Evolutionary conservation across 2,888 invertebrate genomes (phyloP).

Genomic region (Odontothrips loti): DNA sequence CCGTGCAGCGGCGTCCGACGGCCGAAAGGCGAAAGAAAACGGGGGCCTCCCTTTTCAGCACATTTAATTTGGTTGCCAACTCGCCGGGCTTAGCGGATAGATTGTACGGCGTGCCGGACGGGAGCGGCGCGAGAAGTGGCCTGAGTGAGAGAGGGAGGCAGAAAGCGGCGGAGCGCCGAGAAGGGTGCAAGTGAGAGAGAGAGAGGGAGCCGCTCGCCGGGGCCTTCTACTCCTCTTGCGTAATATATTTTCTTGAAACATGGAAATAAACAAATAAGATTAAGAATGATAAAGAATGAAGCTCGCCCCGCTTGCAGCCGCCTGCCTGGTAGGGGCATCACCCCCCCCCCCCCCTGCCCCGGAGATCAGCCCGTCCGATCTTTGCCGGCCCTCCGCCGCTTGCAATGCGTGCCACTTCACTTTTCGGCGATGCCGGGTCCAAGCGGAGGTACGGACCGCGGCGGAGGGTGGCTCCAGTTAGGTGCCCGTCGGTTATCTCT

Average conservation of each 20-base stretch:
- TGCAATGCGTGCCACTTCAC: too few relatives aligned
- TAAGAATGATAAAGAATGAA: conserved; percentile 21
- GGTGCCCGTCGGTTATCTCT: too few relatives aligned
- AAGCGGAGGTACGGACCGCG: too few relatives aligned
- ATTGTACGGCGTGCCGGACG: conserved; percentile 2
- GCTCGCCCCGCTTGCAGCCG: background rate
- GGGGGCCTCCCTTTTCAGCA: background rate
- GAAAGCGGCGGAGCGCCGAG: background rate
- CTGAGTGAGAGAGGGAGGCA: background rate
- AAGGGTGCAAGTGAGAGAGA: background rate
- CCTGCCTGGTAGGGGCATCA: background rate
- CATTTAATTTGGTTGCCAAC: conserved; percentile 14
- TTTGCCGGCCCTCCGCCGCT: too few relatives aligned
- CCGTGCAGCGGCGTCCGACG: background rate
- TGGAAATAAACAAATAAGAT: conserved; percentile 27
- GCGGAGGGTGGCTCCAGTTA: too few relatives aligned
- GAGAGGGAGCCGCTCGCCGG: background rate
- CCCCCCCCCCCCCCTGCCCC: background rate
- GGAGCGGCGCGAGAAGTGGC: background rate
- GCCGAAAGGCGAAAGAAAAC: background rate
- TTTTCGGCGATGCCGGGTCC: too few relatives aligned
- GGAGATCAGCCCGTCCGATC: too few relatives aligned
- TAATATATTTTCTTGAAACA: conserved; percentile 21
- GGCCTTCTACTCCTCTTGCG: background rate
- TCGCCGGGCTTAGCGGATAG: conserved; percentile 2